Evolutionary conservation across 2,113 vertebrate species (phyloP), one percentile per base, ranked within the genome.

Genomic region (Stigmatopora nigra): DNA sequence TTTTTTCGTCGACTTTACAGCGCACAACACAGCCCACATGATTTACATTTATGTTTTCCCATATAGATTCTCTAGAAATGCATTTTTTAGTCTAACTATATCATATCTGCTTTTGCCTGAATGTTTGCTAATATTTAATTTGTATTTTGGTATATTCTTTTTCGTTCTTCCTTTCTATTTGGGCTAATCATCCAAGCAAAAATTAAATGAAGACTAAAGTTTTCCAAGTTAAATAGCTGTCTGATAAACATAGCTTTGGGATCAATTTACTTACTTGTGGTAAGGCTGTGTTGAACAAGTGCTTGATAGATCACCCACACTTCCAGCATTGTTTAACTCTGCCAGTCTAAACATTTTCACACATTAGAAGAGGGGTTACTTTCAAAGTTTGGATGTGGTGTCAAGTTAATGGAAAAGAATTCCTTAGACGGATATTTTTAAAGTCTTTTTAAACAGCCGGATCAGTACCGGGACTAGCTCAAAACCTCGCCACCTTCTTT

Each of bases 331-430:
- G 77, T 61, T 76, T 67, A 73, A 19, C 65, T 5, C 67, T 76
- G 86, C 84, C 83, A 90, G 84, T 70, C 56, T 71, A 86, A 87
- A 89, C 79, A 87, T 88, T 88, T 89, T 79, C 74, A 67, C 72
- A 78, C 67, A 77, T 81, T 82, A 76, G 73, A 60, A 73, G 79
- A 70, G 72, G 63, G 52, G 25, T 62, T 66, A 49, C 44, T 58
- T 65, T 75, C 63, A 61, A 35, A 67, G 70, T 60, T 62, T 11
- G 72, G 63, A 58, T 70, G 68, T 61, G 58, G 63, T 67, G 64
- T 75, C 72, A 69, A 76, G 75, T 74, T 74, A 74, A 57, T 59
- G 73, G 69, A 62, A 71, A 57, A 64, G 60, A 64, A 65, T 44
- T 63, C 67, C 66, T 68, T 63, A 38, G 60, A 65, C 66, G 68